Percentiles rank a stretch among this genome's conserved stretches.
These are phyloP conservation scores for Zingel zingel DNA, from an alignment of 2,113 vertebrate species.

Conservation along the genomic window DNA sequence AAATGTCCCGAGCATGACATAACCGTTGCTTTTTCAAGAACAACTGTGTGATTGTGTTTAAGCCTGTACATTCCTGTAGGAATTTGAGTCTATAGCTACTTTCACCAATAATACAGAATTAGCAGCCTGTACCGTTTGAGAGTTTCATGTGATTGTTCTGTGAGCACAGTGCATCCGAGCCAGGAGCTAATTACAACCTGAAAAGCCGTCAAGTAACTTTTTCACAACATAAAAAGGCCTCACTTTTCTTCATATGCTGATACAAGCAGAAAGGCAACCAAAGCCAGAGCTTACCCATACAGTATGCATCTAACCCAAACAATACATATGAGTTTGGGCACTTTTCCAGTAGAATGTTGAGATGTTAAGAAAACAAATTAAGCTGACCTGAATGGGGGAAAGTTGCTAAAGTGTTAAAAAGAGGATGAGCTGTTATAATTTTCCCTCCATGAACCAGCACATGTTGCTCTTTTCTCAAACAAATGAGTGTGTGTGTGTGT, in stretches of 20 bases:
- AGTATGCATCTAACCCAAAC: not conserved
- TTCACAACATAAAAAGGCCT: not conserved
- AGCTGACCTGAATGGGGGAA: not conserved
- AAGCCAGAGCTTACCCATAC: not conserved
- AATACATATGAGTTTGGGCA: not conserved
- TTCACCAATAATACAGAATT: slow-evolving; percentile 33
- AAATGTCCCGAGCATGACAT: slow-evolving; percentile 29
- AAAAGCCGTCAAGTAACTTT: not conserved
- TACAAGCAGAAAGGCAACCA: not conserved
- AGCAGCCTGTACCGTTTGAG: slow-evolving; percentile 10
- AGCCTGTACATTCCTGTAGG: slow-evolving; percentile 46
- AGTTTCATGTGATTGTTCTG: slow-evolving; percentile 12
- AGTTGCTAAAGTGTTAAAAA: not conserved
- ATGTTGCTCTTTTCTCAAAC: slow-evolving; percentile 53
- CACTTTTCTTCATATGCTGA: not conserved
- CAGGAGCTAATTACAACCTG: not conserved
- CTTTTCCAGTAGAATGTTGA: not conserved
- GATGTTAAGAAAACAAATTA: not conserved
- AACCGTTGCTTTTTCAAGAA: slow-evolving; percentile 40
- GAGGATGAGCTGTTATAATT: not conserved
- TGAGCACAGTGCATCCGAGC: not conserved
- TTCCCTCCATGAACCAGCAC: slow-evolving; percentile 56
- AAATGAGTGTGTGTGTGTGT: slow-evolving; percentile 49
- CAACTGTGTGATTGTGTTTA: slow-evolving; percentile 57
- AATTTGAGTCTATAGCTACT: slow-evolving; percentile 56